Conservation (phyloP, 2,113 vertebrate species). For the Athene noctua region DNA sequence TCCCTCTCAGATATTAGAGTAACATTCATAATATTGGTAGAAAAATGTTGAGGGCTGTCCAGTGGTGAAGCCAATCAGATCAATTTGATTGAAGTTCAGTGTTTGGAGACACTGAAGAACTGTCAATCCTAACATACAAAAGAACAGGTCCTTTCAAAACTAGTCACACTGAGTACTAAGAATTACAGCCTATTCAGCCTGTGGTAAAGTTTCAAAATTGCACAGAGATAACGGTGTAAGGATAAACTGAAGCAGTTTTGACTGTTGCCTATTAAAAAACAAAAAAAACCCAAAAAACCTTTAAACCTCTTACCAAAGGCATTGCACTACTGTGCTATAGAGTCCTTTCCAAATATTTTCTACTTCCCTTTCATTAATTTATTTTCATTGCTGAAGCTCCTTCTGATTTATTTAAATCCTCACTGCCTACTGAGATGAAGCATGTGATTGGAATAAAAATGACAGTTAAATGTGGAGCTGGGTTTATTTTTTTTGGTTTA, state of each 20-base stretch:
- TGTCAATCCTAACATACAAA: background rate
- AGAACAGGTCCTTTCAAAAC: background rate
- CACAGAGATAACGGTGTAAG: background rate
- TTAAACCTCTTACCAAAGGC: background rate
- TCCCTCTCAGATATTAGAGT: background rate
- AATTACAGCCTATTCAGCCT: background rate
- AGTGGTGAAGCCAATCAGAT: background rate
- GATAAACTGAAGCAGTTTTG: background rate
- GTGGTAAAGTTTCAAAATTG: background rate
- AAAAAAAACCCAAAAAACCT: rapidly evolving
- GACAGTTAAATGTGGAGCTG: background rate
- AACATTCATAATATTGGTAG: background rate
- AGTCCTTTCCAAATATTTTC: background rate
- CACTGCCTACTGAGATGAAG: background rate
- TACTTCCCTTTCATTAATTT: background rate
- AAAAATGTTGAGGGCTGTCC: background rate
- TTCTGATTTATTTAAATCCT: background rate
- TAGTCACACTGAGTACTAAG: background rate
- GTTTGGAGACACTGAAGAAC: background rate
- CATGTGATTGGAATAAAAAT: background rate
- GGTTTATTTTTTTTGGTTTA: background rate
- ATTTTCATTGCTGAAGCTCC: background rate
- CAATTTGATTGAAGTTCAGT: background rate
- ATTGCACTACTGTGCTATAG: background rate
- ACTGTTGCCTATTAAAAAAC: background rate